Conservation (phyloP, 2,888 invertebrate species). For the Artemia sinica region DNA sequence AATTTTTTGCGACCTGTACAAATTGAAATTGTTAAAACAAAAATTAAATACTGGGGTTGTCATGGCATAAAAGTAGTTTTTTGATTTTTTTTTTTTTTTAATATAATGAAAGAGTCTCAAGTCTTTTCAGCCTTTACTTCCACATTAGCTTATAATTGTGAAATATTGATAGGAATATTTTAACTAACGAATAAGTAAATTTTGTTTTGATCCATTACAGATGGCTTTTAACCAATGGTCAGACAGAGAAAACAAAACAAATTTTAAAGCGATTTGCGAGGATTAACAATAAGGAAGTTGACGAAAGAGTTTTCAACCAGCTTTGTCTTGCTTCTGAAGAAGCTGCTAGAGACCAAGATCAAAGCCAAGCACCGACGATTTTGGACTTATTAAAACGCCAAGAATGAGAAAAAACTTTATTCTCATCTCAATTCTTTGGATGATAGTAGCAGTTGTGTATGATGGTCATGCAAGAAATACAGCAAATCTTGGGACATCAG, state of each 20-base stretch:
- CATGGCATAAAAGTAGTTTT: too few relatives aligned
- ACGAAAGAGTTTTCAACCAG: conserved; percentile 50
- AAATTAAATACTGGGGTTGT: too few relatives aligned
- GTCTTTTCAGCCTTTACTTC: too few relatives aligned
- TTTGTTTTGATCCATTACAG: conserved; percentile 34
- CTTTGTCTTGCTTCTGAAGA: conserved; percentile 41
- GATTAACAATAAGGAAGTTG: conserved; percentile 55
- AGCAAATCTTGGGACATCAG: conserved; percentile 57
- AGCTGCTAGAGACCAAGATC: conserved; percentile 24
- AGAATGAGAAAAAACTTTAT: conserved; percentile 55
- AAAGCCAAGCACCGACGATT: conserved; percentile 51
- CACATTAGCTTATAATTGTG: too few relatives aligned
- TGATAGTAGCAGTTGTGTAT: conserved; percentile 70
- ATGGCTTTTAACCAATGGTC: conserved; percentile 71
- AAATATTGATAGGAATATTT: not conserved
- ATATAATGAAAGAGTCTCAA: too few relatives aligned
- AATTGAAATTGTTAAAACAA: too few relatives aligned
- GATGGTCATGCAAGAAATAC: conserved; percentile 77
- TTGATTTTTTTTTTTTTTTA: too few relatives aligned
- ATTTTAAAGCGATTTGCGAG: conserved; percentile 63
- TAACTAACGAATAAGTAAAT: not conserved
- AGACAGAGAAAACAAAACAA: conserved; percentile 53
- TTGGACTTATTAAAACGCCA: conserved; percentile 62
- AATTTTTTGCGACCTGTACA: too few relatives aligned
- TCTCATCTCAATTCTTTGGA: conserved; percentile 65